Evolutionary conservation across 1,140 invertebrate genomes (phyloP), one percentile per base, ranked within the genome.

Genomic region (Rhynchophorus ferrugineus): DNA sequence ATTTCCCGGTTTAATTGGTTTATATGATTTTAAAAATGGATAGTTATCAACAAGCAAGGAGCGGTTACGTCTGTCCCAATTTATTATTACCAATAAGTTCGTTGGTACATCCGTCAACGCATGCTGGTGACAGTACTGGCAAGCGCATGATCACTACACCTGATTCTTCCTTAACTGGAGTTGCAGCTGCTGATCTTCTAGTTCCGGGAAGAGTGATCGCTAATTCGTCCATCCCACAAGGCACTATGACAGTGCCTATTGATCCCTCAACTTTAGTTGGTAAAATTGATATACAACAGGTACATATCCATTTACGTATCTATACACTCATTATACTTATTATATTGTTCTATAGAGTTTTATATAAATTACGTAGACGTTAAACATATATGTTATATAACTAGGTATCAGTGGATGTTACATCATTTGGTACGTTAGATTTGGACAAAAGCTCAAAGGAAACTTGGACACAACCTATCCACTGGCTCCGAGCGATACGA

Each of bases 401-500:
- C 21, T 39, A 69, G 68, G 59, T 69, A 36, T 61, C 64, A 8
- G 65, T 63, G 3, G 49, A 43, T 21, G 41, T 57, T 2, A 63
- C 60, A 42, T 43, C 34, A 6, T 58, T 45, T 19, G 63, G 64
- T 13, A 66, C 54, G 9, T 53, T 67, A 3, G 61, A 62, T 20
- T 50, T 66, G 20, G 61, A 67, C n/a, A 46, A 54, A 21, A 57
- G 54, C 16, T 66, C 59, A 6, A 59, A 58, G 52, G 17, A 45
- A 18, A 38, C 62, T 35, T 69, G 62, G 65, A 44, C 34, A 38
- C 43, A 59, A 13, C 37, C 61, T 21, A 49, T 60, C 5, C 68
- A 70, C 41, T 70, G 68, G 68, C 51, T 68, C 21, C 46, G 68
- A 44, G 61, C 64, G 18, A 63, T 84, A 3, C 65, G 73, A 2